A percentile compares a stretch with the other conserved stretches of the same genome.
Conservation (phyloP, 2,888 invertebrate species). For the Apeira syringaria region DNA sequence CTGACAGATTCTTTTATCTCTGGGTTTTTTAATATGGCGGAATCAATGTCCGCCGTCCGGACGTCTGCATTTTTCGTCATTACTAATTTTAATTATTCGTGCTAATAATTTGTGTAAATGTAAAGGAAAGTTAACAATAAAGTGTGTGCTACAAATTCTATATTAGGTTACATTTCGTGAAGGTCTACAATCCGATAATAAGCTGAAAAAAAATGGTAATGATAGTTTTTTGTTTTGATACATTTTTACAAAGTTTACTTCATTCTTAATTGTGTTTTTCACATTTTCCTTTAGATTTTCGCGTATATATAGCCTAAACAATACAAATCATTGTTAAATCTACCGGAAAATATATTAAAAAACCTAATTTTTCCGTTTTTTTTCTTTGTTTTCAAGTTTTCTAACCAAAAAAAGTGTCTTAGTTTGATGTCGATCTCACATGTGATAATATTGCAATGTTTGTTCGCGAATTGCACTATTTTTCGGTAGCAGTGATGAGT, state of each 20-base stretch:
- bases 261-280: conserved; percentile 60
- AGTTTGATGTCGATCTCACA: conserved; percentile 70
- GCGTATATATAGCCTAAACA: conserved; percentile 26
- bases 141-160: conserved; percentile 38
- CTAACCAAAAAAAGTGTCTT: conserved; percentile 80
- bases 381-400: conserved; percentile 79
- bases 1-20: conserved; percentile 59
- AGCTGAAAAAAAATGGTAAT: conserved; percentile 79
- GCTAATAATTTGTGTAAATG: conserved; percentile 48
- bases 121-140: conserved; percentile 50
- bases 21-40: conserved; percentile 80
- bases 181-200: conserved; percentile 38
- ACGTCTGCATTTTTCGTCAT: conserved; percentile 66
- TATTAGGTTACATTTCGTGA: conserved; percentile 25
- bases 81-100: conserved; percentile 52
- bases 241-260: conserved; percentile 78
- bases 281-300: conserved; percentile 37
- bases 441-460: conserved; percentile 66
- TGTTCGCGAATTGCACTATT: conserved; percentile 45
- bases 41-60: conserved; percentile 78
- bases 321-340: conserved; percentile 18
- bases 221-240: conserved; percentile 85
- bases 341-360: conserved; percentile 35
- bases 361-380: conserved; percentile 57
- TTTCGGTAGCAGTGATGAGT: conserved; percentile 50